Evolutionary conservation across 2,113 vertebrate species (phyloP), one percentile per base, ranked within the genome.

Genomic region (Nicator chloris): DNA sequence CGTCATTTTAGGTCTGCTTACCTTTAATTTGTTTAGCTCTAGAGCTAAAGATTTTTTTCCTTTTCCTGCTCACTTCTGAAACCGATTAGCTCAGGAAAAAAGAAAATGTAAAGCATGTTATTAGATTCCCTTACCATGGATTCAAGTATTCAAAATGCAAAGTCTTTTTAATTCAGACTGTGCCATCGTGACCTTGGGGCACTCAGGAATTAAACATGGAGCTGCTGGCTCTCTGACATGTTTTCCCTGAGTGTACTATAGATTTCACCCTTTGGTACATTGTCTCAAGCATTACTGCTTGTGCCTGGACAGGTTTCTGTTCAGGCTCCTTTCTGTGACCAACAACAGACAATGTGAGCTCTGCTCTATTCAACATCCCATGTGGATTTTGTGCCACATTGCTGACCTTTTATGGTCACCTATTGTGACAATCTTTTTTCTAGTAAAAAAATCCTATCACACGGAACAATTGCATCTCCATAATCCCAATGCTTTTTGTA

Each of bases 401-500:
- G 40, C 45, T 85, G 83, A 85, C 80, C 35, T 88, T 88, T 80
- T 69, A 26, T 49, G 56, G 70, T 42, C 66, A 13, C 4, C 49
- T 71, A 56, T 65, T 95, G 78, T 50, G 60, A 28, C 31, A 53
- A 49, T 71, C 39, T 75, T 90, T 49, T 82, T 84, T 42, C 65
- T 64, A 85, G 40, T 72, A 60, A 85, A 59, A 92, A 93, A 92
- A 88, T 91, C 51, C 22, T 76, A 60, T 47, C 42, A 79, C 49
- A 73, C 0, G 0, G 40, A 85, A 81, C n/a, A 79, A 64, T 94
- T 95, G 92, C 65, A 80, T 60, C 68, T 90, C 80, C 75, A 82
- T 94, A 94, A 88, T 81, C 51, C 51, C 31, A 65, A 28, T 63
- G 59, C 28, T 31, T 89, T 93, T 91, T 92, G 57, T 81, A 61